These are phyloP conservation scores for Ispidina lecontei DNA, from an alignment of 2,797 vertebrate genomes.

Conservation along the genomic window DNA sequence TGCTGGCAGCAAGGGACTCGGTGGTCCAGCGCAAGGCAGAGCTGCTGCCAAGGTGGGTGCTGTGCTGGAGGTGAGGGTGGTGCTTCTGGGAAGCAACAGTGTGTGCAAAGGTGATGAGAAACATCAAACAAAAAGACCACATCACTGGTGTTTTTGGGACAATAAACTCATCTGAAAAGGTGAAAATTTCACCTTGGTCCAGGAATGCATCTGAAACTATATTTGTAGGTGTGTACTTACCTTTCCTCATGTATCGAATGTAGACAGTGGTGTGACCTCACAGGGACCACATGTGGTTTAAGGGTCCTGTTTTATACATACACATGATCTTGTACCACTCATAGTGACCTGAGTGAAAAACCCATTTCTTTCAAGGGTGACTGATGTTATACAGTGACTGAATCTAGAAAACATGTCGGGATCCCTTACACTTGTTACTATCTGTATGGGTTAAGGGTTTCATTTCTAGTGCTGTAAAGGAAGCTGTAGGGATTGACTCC, in stretches of 20 bases:
- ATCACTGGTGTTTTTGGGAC: neutral
- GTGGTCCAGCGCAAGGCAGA: neutral
- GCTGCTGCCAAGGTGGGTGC: neutral
- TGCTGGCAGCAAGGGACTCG: neutral
- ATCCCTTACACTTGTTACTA: neutral
- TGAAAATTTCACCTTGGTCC: neutral
- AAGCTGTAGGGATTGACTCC: neutral
- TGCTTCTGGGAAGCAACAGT: neutral
- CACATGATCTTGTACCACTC: neutral
- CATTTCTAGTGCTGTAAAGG: neutral
- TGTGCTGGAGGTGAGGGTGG: neutral
- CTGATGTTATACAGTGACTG: neutral
- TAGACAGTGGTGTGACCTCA: neutral
- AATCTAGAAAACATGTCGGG: neutral
- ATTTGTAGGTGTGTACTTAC: neutral
- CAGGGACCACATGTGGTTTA: neutral
- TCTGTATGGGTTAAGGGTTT: neutral
- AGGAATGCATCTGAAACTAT: neutral
- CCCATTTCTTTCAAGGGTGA: neutral
- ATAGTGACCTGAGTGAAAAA: neutral
- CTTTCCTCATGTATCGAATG: neutral
- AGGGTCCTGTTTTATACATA: rapidly evolving
- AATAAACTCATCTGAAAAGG: neutral
- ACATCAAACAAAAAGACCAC: neutral
- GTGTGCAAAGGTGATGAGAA: neutral